Evolutionary conservation across 2,113 vertebrate species (phyloP).

Genomic region (Zosterops hypoxanthus): DNA sequence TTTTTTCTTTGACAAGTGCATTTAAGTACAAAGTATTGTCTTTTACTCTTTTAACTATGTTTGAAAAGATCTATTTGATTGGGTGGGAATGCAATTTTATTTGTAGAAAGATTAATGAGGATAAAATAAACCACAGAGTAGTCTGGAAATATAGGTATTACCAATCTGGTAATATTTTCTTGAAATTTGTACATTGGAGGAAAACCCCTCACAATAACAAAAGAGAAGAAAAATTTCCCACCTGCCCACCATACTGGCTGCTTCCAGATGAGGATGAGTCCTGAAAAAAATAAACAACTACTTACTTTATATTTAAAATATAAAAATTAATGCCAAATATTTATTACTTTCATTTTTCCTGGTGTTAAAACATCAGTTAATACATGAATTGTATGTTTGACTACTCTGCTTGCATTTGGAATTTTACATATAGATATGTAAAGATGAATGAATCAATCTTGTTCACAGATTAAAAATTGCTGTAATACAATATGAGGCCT

Average conservation of each 20-base stretch:
- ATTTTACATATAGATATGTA: neutral
- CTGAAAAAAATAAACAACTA: neutral
- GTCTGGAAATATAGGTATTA: neutral
- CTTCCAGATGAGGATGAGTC: neutral
- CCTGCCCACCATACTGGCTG: conserved; percentile 41
- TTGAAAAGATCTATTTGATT: neutral
- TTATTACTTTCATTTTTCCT: neutral
- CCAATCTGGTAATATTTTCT: neutral
- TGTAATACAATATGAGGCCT: neutral
- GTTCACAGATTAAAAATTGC: neutral
- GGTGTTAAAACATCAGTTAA: neutral
- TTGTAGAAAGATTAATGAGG: neutral
- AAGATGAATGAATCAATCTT: neutral
- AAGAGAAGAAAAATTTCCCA: neutral
- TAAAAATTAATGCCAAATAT: neutral
- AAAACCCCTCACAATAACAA: neutral
- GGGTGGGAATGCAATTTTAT: neutral
- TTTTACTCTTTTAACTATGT: neutral
- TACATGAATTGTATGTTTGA: neutral
- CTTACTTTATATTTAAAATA: neutral
- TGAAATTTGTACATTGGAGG: neutral
- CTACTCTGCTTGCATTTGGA: neutral
- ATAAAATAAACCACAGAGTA: neutral
- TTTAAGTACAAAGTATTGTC: neutral
- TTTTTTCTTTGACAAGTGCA: neutral